These are phyloP conservation scores for Pempheris klunzingeri DNA, from an alignment of 2,797 vertebrate species.

Conservation along the genomic window DNA sequence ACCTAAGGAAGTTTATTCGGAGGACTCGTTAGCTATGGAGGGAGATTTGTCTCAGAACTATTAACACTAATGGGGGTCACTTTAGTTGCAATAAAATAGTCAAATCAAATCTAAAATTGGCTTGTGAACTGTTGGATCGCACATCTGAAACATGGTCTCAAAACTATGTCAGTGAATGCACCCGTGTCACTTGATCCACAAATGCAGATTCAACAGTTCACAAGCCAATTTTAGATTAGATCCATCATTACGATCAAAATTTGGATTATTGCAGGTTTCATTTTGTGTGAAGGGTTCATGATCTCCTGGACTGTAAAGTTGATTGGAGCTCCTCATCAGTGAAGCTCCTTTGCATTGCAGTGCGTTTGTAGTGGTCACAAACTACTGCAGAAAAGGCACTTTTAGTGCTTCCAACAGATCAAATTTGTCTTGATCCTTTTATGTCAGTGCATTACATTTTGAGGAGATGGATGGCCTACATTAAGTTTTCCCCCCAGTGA, in stretches of 20 bases:
- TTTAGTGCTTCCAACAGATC: conserved; percentile 39
- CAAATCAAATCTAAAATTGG: no score
- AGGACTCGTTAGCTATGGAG: neutral
- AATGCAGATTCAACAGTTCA: no score
- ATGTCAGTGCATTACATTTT: conserved; percentile 59
- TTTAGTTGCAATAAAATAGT: no score
- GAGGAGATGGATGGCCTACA: conserved; percentile 63
- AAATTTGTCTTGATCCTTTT: conserved; percentile 58
- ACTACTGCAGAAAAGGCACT: conserved; percentile 30
- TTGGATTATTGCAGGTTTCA: conserved; percentile 2
- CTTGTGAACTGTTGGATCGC: no score
- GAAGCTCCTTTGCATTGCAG: conserved; percentile 44
- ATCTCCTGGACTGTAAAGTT: conserved; percentile 31
- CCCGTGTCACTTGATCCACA: no score
- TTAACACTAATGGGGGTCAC: no score
- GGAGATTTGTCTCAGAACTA: no score
- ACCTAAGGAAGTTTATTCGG: conserved; percentile 4
- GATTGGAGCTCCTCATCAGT: conserved; percentile 35
- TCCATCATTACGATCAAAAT: neutral
- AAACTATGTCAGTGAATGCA: no score
- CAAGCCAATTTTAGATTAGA: no score
- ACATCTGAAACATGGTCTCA: no score
- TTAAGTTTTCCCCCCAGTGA: conserved; percentile 63
- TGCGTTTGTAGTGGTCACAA: conserved; percentile 46
- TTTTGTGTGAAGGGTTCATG: conserved; percentile 41